A percentile compares a stretch with the other conserved stretches of the same genome.
These are phyloP conservation scores for Sorex fumeus DNA, from an alignment of 2,113 vertebrate genomes.

Conservation along the genomic window DNA sequence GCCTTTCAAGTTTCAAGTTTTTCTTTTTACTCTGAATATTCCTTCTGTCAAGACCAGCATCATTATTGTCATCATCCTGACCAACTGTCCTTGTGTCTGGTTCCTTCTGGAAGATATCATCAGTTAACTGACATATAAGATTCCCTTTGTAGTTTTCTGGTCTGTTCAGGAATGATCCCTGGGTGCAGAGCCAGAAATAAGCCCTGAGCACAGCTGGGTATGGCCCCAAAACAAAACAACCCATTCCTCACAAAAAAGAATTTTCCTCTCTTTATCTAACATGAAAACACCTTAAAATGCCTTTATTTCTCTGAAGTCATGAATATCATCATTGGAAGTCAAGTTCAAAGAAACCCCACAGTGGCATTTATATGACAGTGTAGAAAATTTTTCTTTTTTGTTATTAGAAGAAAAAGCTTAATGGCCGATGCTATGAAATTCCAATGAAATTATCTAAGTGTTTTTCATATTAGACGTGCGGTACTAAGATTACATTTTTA, in stretches of 20 bases:
- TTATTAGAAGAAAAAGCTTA: conserved; percentile 27
- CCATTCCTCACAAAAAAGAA: background rate
- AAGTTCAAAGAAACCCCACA: background rate
- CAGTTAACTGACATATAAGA: background rate
- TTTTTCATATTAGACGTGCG: conserved; percentile 48
- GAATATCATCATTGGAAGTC: background rate
- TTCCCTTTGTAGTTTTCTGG: conserved; percentile 26
- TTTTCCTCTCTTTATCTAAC: conserved; percentile 79
- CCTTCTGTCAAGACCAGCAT: background rate
- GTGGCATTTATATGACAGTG: background rate
- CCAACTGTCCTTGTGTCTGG: background rate
- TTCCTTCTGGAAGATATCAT: background rate
- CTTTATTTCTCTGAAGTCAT: conserved; percentile 65
- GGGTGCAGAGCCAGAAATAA: no score
- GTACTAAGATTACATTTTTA: conserved; percentile 43
- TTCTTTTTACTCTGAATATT: background rate
- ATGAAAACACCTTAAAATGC: conserved; percentile 75
- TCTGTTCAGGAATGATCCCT: background rate
- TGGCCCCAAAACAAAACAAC: no score
- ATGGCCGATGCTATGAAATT: conserved; percentile 16
- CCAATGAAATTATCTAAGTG: conserved; percentile 11
- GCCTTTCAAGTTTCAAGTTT: conserved; percentile 12
- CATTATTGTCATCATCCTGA: background rate
- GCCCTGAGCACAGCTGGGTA: no score
- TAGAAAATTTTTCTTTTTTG: conserved; percentile 1